Evolutionary conservation across 1,140 invertebrate genomes (phyloP), one percentile per base, ranked within the genome.

Genomic region (Formica exsecta): DNA sequence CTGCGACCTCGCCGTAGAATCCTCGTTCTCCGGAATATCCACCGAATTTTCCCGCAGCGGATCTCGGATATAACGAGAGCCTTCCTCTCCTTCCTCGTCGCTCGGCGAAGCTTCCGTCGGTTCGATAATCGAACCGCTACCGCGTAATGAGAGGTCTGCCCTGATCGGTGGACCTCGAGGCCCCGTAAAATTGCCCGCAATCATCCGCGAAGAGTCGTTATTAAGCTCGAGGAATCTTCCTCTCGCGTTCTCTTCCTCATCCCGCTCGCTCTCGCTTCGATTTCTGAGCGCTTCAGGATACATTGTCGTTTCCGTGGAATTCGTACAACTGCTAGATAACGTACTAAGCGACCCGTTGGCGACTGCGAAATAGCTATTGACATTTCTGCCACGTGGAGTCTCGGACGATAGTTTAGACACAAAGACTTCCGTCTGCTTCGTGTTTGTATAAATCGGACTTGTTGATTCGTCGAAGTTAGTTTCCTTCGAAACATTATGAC

Each of bases 321-420:
- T 62, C 16, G 25, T 19, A 59, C 36, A 62, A 54, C 25, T n/a
- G 57, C 38, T 29, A 8, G 74, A 32, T 44, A 41, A 44, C 29
- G 16, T 44, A 29, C 38, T 2, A 29, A 61, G 36, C 0, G 64
- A 13, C 25, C 4, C 48, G 7, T 38, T 32, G 1, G n/a, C 41
- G 4, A 88, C 8, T 16, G 85, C 57, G 59, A 88, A 87, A 16
- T 73, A 44, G 4, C 73, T 74, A 4, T 51, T 29, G 0, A 86
- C 81, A 22, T 88, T 75, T 22, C 65, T 3, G 3, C 70, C 54
- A 16, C 44, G 59, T 9, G 86, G 51, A 6, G 38, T 36, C 3
- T 11, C 16, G 4, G 73, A 38, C 8, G 36, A 19, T 38, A 44
- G 9, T 11, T 16, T 19, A 0, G 36, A 16, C 2, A 44, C 19